Percentiles rank a stretch among this genome's conserved stretches.
These are phyloP conservation scores for Oreotrochilus melanogaster DNA, from an alignment of 2,113 vertebrate genomes.

Conservation along the genomic window DNA sequence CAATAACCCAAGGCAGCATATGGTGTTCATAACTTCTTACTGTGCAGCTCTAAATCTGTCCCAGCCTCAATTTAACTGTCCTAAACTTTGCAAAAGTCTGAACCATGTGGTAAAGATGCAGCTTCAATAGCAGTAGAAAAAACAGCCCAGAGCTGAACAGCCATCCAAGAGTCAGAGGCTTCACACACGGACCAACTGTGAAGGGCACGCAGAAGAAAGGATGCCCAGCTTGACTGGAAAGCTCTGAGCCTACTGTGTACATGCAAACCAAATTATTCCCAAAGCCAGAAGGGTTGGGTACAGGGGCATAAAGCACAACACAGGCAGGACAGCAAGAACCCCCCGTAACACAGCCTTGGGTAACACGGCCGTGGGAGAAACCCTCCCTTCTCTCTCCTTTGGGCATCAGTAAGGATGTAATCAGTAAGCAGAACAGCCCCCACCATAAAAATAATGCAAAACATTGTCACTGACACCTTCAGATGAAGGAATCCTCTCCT, in stretches of 20 bases:
- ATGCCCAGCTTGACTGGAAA: background rate
- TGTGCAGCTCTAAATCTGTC: background rate
- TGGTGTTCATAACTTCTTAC: conserved; percentile 4
- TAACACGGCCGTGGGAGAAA: background rate
- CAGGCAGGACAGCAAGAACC: background rate
- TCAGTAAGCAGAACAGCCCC: no score
- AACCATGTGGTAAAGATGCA: background rate
- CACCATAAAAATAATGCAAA: background rate
- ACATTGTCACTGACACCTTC: background rate
- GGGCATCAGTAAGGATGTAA: no score
- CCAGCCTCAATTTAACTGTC: background rate
- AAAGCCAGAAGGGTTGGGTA: background rate
- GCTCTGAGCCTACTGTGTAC: accelerated
- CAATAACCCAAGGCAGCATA: background rate
- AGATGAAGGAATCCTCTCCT: background rate
- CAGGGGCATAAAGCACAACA: background rate
- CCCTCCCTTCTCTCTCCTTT: background rate
- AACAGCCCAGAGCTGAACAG: background rate
- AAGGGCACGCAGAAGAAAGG: background rate
- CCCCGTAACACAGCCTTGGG: background rate
- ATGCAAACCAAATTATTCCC: accelerated
- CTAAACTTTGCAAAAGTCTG: background rate
- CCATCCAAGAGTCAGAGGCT: background rate
- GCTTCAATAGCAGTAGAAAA: background rate
- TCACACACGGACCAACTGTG: background rate